A percentile compares a stretch with the other conserved stretches of the same genome.
Conservation (phyloP, 2,113 vertebrate genomes). For the Cyphomyrus discorhynchus region DNA sequence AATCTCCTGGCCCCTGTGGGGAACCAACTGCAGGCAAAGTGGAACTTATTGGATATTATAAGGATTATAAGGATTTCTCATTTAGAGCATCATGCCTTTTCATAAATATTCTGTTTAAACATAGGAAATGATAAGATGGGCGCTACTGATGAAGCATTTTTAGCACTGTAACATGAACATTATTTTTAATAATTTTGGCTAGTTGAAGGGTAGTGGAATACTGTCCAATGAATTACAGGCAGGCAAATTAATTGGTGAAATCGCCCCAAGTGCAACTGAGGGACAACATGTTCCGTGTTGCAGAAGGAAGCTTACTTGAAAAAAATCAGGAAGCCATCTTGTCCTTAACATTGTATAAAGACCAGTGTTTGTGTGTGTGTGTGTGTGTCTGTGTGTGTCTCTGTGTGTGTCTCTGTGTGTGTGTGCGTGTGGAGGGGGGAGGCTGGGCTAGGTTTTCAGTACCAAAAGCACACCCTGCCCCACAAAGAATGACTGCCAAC, state of each 20-base stretch:
- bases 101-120: not conserved
- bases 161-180: not conserved
- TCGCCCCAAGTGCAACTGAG: not conserved
- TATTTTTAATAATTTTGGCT: not conserved
- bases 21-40: not conserved
- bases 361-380: not conserved
- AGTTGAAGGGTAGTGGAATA: not conserved
- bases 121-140: not conserved
- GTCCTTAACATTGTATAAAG: not conserved
- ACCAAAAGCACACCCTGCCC: not conserved
- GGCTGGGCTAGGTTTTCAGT: not conserved
- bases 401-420: not conserved
- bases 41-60: not conserved
- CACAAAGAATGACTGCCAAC: not conserved
- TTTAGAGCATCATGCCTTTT: not conserved
- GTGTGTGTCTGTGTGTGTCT: not conserved
- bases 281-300: not conserved
- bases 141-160: not conserved
- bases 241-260: not conserved
- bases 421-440: not conserved
- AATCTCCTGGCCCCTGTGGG: not conserved
- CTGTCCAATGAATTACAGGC: not conserved
- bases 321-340: not conserved
- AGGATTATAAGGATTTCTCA: not conserved
- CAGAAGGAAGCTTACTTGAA: not conserved